phyloP scores from a whole-genome alignment of 2,888 invertebrate genomes.

The Ischnus inquisitorius region DNA sequence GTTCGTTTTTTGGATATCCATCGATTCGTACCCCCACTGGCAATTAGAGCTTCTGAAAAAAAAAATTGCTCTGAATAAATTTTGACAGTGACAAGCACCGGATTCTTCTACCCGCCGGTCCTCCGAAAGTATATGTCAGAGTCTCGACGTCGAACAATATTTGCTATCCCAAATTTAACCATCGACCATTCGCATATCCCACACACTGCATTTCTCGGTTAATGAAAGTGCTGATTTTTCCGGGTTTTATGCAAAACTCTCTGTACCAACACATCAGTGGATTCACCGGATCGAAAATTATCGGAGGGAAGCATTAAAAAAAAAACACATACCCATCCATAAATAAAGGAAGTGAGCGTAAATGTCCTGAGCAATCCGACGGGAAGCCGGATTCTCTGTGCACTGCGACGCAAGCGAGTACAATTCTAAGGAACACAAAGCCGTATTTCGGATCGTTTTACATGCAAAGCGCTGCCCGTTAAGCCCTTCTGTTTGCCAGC shows the following conservation, averaged over 20 bases:
- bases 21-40: too few relatives aligned
- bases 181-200: background rate
- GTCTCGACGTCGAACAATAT: background rate
- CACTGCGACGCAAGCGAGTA: slow-evolving; percentile 1
- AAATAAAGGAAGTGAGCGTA: slow-evolving; percentile 21
- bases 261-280: background rate
- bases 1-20: too few relatives aligned
- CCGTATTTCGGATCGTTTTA: too few relatives aligned
- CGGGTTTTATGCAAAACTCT: background rate
- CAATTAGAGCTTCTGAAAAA: background rate
- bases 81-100: too few relatives aligned
- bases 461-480: too few relatives aligned
- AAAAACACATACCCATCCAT: background rate
- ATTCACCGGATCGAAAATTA: slow-evolving; percentile 2
- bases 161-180: background rate
- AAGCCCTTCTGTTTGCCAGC: too few relatives aligned
- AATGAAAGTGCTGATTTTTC: background rate
- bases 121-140: background rate
- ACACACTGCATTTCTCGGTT: background rate
- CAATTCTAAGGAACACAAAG: background rate
- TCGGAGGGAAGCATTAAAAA: background rate
- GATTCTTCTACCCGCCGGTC: background rate
- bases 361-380: slow-evolving; percentile 29
- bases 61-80: background rate
- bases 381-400: slow-evolving; percentile 17